These are phyloP conservation scores for Ginglymostoma cirratum DNA, from an alignment of 2,113 vertebrate species.

Conservation along the genomic window DNA sequence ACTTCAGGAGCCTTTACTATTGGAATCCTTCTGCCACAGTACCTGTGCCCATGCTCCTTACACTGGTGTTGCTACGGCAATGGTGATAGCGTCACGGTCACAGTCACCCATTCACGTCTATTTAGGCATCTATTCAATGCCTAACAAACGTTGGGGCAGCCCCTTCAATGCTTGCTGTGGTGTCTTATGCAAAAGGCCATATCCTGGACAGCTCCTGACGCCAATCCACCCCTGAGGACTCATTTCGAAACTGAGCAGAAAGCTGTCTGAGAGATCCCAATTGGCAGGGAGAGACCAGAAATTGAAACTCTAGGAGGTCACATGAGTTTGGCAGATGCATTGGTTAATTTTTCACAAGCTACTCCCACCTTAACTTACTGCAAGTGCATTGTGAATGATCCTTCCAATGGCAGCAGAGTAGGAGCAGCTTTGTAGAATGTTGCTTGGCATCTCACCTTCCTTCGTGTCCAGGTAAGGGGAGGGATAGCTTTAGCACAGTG, in stretches of 20 bases:
- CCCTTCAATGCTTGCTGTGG: neutral
- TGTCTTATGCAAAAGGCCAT: neutral
- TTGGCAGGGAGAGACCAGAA: neutral
- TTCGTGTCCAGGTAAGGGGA: neutral
- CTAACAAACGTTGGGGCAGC: neutral
- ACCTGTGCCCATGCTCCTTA: neutral
- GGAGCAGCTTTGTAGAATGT: neutral
- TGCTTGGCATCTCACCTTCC: neutral
- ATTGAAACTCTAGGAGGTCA: neutral
- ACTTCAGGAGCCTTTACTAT: neutral
- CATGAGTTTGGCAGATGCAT: neutral
- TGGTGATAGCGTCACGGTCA: neutral
- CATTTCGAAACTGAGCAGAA: neutral
- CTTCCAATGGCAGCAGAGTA: neutral
- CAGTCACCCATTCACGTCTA: neutral
- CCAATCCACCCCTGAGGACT: neutral
- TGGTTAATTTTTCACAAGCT: neutral
- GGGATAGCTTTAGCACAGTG: no score
- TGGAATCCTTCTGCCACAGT: neutral
- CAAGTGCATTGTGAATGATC: neutral
- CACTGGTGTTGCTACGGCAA: neutral
- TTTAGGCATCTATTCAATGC: neutral
- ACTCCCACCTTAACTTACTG: neutral
- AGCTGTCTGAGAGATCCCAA: neutral
- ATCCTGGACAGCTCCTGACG: neutral